Conservation (phyloP, 1,140 invertebrate species). For the Papilio xuthus region DNA sequence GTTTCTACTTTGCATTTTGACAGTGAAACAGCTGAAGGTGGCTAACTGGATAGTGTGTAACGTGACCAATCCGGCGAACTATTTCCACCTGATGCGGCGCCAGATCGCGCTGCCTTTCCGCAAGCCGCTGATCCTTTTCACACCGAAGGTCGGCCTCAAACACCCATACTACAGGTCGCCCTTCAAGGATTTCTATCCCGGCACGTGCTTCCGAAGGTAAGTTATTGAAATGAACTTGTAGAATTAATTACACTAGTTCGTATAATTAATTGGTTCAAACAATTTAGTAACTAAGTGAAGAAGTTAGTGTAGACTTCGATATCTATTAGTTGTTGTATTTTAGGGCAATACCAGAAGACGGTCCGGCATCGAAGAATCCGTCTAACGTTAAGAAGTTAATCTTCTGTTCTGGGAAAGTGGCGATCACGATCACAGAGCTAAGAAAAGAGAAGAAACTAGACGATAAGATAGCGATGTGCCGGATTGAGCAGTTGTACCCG, state of each 20-base stretch:
- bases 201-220: constrained; percentile 67
- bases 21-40: constrained; percentile 89
- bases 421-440: constrained; percentile 89
- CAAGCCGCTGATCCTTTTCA: constrained; percentile 91
- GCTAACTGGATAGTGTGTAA: constrained; percentile 93
- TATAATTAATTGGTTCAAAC: background rate
- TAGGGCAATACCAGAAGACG: constrained; percentile 83
- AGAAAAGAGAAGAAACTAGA: constrained; percentile 85
- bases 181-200: constrained; percentile 65
- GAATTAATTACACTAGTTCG: background rate
- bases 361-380: constrained; percentile 81
- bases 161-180: constrained; percentile 72
- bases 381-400: constrained; percentile 86
- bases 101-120: constrained; percentile 92
- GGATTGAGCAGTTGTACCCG: constrained; percentile 92
- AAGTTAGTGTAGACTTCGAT: too few relatives aligned
- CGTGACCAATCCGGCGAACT: constrained; percentile 91
- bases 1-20: too few relatives aligned
- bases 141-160: constrained; percentile 88
- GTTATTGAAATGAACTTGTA: background rate
- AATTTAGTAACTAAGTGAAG: background rate
- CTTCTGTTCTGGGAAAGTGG: constrained; percentile 92
- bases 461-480: constrained; percentile 87
- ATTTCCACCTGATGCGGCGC: constrained; percentile 92
- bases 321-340: background rate